Base-by-base conservation (phyloP, 2,888 invertebrate genomes). In the Cryptus armator region DNA sequence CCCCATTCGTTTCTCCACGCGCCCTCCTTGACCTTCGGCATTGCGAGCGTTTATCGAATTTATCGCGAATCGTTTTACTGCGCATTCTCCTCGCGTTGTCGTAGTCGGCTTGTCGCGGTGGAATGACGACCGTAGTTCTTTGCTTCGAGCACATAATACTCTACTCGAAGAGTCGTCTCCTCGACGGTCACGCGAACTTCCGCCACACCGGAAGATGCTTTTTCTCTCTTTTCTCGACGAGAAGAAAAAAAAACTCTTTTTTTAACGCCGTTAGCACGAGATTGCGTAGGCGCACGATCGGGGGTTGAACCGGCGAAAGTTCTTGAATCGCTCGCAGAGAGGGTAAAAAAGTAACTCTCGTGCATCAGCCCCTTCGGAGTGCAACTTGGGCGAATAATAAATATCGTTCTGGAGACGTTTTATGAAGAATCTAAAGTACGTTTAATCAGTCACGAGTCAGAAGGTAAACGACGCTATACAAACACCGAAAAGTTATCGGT, bases 1-100 rank as follows among this genome's bases (percentile, higher is more conserved):
- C 67, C 71, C 51, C 32, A 68, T 84, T 77, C 81, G 84, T 29
- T 62, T 67, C 68, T 77, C 76, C 72, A 84, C 74, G 71, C 77
- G 67, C 77, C 44, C 72, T 72, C 71, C 84, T 81, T 72, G 84
- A 84, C 77, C 84, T 76, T 77, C 75, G 62, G 59, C 75, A 48
- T 64, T 66, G 32, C 59, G 37, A 59, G 53, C 62, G 81, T 76
- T 37, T 37, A 37, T 81, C 81, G 77, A 81, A 84, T 84, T 84
- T 84, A 74, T 83, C 67, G 43, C 46, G 46, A 59, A 72, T 44
- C 59, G 12, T 68, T 74, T 59, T 24, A 44, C 16, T 59, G 32
- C 24, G 67, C 59, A 16, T 66, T 51, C 51, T 72, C 66, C 43
- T 64, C 59, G 44, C 56, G 37, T 64, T n/a, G 37, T 72, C 62